Conservation (phyloP, 2,888 invertebrate genomes). For the Aspidiotus destructor region DNA sequence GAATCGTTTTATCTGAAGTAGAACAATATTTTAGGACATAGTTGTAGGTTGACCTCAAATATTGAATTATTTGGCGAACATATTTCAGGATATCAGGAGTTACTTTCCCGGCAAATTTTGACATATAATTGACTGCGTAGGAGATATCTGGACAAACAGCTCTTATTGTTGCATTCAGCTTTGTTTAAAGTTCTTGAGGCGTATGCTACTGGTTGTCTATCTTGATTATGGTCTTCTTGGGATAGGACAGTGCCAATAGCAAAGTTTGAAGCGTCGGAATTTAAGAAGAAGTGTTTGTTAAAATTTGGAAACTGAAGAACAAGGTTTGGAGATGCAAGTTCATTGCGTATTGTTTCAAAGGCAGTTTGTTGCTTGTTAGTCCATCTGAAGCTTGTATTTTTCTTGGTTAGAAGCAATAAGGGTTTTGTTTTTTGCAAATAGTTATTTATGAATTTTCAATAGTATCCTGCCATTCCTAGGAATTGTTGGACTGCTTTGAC, state of each 20-base stretch:
- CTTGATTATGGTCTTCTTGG: background rate
- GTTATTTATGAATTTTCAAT: slow-evolving; percentile 40
- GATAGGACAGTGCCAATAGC: background rate
- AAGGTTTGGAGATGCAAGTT: background rate
- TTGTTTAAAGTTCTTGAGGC: background rate
- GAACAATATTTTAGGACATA: no score
- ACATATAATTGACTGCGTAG: no score
- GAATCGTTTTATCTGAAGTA: no score
- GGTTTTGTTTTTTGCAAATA: background rate
- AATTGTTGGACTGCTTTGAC: slow-evolving; percentile 37
- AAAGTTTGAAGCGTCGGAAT: background rate
- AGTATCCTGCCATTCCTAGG: slow-evolving; percentile 41
- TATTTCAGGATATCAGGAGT: no score
- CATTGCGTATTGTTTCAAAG: background rate
- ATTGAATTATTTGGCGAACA: no score
- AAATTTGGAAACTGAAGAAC: background rate
- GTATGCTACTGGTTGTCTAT: background rate
- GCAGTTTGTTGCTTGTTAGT: background rate
- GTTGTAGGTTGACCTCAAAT: no score
- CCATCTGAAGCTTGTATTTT: background rate
- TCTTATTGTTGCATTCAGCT: background rate
- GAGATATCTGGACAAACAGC: no score
- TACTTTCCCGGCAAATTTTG: no score
- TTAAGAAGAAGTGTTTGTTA: background rate
- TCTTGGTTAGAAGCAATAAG: background rate